Base-by-base conservation (phyloP, 2,888 invertebrate genomes). In the Noctua fimbriata region DNA sequence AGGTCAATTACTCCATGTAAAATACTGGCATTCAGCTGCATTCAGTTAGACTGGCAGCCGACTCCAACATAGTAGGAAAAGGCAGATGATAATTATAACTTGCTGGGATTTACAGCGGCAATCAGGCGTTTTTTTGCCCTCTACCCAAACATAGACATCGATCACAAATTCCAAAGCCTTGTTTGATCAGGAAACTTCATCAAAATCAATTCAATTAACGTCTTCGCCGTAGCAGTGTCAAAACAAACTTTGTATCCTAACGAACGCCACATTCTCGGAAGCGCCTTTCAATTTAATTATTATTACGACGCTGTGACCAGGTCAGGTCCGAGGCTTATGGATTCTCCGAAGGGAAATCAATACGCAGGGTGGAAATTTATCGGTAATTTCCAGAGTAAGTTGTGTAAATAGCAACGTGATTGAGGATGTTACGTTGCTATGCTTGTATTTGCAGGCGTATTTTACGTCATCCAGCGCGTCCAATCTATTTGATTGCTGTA, bases 341-440 rank as follows among this genome's bases (percentile, higher is more conserved):
- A 81, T 82, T 81, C 67, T 71, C 49, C 52, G 76, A 72, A 83
- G 58, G 36, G 58, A 72, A 84, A 84, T 84, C 84, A 69, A 84
- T 84, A 78, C 16, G 63, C 41, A 73, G 14, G 10, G 21, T 71
- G 77, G 71, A 44, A 73, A 58, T 60, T 44, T 55, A 60, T 55
- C 9, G 18, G 24, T 44, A 63, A 73, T 81, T 73, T 66, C 18
- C 16, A 49, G n/a, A 55, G 58, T 65, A 47, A 65, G n/a, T 63
- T 69, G 41, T 69, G 44, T 81, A 28, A 80, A 69, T 71, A 84
- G 83, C 83, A 84, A 81, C 55, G 49, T 65, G 77, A 69, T 77
- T 52, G 41, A 12, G 18, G 24, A 36, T 18, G 58, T 16, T 24
- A 36, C 21, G 36, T 77, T 84, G 81, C 84, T 84, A 73, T 32